Evolutionary conservation across 2,797 vertebrate species (phyloP).

Genomic region (Sandelia bainsii): DNA sequence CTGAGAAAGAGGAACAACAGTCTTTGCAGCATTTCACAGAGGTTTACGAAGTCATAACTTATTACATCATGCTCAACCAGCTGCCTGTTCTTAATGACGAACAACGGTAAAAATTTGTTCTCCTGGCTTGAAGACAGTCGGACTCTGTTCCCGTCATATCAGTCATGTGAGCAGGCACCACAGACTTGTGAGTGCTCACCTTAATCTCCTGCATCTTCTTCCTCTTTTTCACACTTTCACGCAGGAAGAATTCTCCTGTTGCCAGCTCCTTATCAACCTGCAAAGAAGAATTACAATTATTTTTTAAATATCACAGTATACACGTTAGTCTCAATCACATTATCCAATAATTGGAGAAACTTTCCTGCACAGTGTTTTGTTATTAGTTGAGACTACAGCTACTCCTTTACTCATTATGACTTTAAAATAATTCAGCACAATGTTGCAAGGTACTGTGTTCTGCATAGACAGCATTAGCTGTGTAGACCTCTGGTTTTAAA

Average conservation of each 20-base stretch:
- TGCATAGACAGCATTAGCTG: neutral
- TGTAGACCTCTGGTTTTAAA: neutral
- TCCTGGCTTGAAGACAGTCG: neutral
- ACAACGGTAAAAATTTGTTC: neutral
- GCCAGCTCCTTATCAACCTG: constrained; percentile 95
- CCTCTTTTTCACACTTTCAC: constrained; percentile 91
- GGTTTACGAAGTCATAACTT: too few relatives aligned
- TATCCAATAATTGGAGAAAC: too few relatives aligned
- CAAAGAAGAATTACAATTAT: neutral
- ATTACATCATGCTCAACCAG: too few relatives aligned
- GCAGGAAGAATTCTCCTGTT: constrained; percentile 95
- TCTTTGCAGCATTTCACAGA: too few relatives aligned
- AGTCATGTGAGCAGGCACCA: neutral
- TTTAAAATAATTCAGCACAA: neutral
- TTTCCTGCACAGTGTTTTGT: too few relatives aligned
- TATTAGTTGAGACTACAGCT: neutral
- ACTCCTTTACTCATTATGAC: neutral
- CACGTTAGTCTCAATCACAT: too few relatives aligned
- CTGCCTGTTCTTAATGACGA: neutral
- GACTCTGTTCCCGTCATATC: neutral
- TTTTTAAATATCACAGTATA: too few relatives aligned
- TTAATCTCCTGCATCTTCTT: constrained; percentile 92
- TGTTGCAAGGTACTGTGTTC: neutral
- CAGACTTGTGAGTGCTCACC: constrained; percentile 75
- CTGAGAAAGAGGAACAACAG: constrained; percentile 64